Evolutionary conservation across 2,113 vertebrate species (phyloP), one percentile per base, ranked within the genome.

Genomic region (Atlantisia rogersi): DNA sequence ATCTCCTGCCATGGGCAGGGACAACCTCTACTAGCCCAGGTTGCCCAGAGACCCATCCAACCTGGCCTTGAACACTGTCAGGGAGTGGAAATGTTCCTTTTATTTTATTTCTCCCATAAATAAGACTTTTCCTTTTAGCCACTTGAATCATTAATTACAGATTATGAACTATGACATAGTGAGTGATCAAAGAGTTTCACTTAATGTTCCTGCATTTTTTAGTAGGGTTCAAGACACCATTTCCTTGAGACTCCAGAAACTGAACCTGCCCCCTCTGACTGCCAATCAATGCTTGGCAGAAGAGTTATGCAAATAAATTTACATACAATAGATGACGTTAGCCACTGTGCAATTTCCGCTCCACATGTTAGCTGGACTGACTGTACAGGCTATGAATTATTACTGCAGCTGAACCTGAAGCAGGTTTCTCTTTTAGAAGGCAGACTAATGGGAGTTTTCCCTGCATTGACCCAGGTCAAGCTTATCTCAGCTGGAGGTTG

Each of bases 391-490:
- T 93, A 78, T 92, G 65, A 93, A 90, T 92, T 95, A 92, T 92
- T 95, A 82, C 88, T 92, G 90, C 90, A 88, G 63, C 46, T 74
- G 42, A 77, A 63, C 50, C 73, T 82, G 80, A 90, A 88, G 64
- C 58, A 84, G 35, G n/a, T 39, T 86, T 68, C 82, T 84, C 65
- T 74, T 93, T 90, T 94, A 86, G 80, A 79, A 69, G 82, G 53
- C 76, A 84, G 11, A 84, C 82, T 95, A 95, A 90, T 3, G 0
- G 44, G 69, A 93, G 58, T 82, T 95, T 95, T 93, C 50, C 12
- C 80, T 92, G 88, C 65, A 53, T 52, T 96, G 95, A 96, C 95
- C 92, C 76, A 78, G 90, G 95, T 96, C 88, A 96, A 96, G 64
- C 53, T 56, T 56, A 75, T 84, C 90, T 73, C 95, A 92, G 88